phyloP scores from a whole-genome alignment of 2,888 invertebrate genomes.

The Disparrhopalites patrizii region DNA sequence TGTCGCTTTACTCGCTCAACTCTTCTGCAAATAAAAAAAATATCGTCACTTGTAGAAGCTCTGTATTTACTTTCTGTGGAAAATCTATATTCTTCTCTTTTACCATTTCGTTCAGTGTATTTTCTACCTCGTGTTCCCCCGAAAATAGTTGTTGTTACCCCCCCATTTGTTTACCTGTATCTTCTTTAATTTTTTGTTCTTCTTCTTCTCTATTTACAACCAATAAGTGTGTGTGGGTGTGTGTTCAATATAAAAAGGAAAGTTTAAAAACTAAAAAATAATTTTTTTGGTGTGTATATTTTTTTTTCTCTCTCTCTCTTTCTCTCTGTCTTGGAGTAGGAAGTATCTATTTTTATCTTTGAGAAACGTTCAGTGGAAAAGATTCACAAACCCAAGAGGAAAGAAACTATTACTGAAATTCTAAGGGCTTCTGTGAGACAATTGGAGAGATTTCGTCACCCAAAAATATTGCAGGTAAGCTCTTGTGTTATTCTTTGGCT shows the following conservation, averaged over 20 bases:
- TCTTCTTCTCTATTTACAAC: no score
- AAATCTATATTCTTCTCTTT: no score
- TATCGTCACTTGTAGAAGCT: no score
- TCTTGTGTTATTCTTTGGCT: no score
- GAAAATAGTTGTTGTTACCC: no score
- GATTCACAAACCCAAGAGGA: conserved; percentile 83
- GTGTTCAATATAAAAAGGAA: neutral
- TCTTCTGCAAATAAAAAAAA: no score
- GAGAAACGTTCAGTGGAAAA: conserved; percentile 91
- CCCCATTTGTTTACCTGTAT: no score
- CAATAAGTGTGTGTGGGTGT: neutral
- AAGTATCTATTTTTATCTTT: conserved; percentile 88
- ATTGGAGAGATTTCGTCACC: conserved; percentile 78
- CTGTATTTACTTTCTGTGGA: no score
- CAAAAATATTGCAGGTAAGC: conserved; percentile 65
- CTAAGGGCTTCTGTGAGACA: conserved; percentile 73
- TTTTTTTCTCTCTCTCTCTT: neutral
- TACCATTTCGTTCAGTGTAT: no score
- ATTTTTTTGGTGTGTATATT: neutral
- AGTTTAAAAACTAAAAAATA: neutral
- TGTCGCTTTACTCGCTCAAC: no score
- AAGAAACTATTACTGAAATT: conserved; percentile 86
- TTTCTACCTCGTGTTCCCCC: no score
- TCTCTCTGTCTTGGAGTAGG: conserved; percentile 57
- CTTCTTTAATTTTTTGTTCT: no score